A percentile compares a stretch with the other conserved stretches of the same genome.
Evolutionary conservation across 2,797 vertebrate species (phyloP).

Genomic region (Melopsittacus undulatus): DNA sequence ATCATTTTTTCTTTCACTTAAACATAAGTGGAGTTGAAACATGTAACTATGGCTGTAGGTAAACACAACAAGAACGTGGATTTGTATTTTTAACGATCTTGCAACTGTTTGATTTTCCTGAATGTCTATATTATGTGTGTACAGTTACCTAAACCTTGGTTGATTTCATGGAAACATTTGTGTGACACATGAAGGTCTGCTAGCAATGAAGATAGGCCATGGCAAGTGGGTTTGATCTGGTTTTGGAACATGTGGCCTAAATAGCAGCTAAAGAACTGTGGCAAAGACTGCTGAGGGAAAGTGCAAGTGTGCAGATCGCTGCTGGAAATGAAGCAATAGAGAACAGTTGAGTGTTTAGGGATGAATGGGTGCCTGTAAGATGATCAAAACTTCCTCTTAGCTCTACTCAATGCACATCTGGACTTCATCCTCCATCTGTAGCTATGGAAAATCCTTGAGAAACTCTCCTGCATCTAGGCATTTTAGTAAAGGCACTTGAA

Average conservation of each 20-base stretch:
- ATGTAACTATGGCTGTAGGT: neutral
- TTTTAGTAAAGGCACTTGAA: neutral
- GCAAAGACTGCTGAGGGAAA: neutral
- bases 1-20: neutral
- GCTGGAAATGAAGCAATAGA: neutral
- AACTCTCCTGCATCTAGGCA: neutral
- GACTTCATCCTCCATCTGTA: neutral
- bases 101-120: neutral
- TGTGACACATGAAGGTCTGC: neutral
- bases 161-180: neutral
- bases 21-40: neutral
- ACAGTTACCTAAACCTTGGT: neutral
- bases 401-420: neutral
- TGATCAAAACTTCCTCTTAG: neutral
- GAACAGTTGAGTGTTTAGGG: neutral
- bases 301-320: neutral
- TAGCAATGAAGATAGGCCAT: neutral
- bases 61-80: neutral
- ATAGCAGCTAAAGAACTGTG: neutral
- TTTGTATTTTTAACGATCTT: neutral
- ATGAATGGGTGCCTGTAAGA: neutral
- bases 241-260: neutral
- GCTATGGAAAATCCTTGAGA: neutral
- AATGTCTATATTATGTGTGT: neutral
- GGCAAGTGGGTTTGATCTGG: neutral